Evolutionary conservation across 2,113 vertebrate genomes (phyloP).

Genomic region (Gnathonemus echidnorhynchus): DNA sequence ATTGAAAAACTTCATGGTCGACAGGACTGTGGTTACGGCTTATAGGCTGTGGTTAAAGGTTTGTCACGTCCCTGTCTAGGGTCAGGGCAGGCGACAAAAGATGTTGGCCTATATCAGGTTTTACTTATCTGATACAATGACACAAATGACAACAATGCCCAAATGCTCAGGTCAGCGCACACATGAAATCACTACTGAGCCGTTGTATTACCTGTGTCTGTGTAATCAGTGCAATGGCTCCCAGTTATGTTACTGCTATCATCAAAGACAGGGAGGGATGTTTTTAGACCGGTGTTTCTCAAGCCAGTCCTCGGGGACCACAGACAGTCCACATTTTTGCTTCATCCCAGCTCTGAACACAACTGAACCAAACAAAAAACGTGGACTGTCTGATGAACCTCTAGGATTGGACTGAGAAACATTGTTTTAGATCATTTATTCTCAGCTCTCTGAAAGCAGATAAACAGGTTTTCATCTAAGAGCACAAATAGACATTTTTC

Average conservation of each 20-base stretch:
- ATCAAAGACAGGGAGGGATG: not conserved
- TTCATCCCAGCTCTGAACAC: not conserved
- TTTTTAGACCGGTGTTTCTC: not conserved
- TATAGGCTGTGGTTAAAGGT: not conserved
- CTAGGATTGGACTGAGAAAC: not conserved
- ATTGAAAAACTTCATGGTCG: not conserved
- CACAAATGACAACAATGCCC: not conserved
- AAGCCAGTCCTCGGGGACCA: not conserved
- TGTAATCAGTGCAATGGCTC: not conserved
- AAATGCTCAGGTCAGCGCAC: not conserved
- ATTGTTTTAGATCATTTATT: not conserved
- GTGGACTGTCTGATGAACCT: not conserved
- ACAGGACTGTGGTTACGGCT: not conserved
- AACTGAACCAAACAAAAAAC: not conserved
- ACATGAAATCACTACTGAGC: not conserved
- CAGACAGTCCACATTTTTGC: not conserved
- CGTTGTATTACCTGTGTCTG: not conserved
- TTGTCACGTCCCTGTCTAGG: not conserved
- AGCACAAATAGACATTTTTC: not conserved
- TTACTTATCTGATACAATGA: not conserved
- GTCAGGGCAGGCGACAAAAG: no score
- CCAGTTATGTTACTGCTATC: not conserved
- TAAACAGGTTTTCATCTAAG: not conserved
- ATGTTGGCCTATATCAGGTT: not conserved
- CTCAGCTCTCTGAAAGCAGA: not conserved